A percentile compares a stretch with the other conserved stretches of the same genome.
phyloP scores from a whole-genome alignment of 2,888 invertebrate genomes.

The Athripsodes cinereus region DNA sequence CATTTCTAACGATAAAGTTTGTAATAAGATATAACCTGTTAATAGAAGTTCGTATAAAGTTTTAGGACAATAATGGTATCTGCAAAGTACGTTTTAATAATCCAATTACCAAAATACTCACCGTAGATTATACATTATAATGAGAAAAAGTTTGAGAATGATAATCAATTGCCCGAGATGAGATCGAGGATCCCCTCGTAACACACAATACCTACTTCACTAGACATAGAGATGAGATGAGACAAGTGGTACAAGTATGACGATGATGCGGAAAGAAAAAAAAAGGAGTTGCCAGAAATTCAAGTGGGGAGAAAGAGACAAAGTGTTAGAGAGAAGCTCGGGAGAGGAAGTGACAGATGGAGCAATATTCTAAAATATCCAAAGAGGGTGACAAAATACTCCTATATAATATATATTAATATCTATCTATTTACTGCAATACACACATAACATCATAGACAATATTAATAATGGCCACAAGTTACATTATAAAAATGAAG shows the following conservation, averaged over 20 bases:
- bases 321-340: not conserved
- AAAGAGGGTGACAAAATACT: slow-evolving; percentile 2
- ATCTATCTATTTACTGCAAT: too few species aligned
- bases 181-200: not conserved
- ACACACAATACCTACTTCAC: not conserved
- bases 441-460: too few species aligned
- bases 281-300: not conserved
- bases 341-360: slow-evolving; percentile 13
- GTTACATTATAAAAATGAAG: too few species aligned
- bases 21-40: too few species aligned
- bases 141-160: not conserved
- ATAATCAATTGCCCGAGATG: not conserved
- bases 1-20: too few species aligned
- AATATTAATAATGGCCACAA: too few species aligned
- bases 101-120: too few species aligned
- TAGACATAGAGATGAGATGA: slow-evolving; percentile 8
- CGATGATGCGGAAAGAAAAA: not conserved
- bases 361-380: slow-evolving; percentile 8
- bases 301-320: not conserved
- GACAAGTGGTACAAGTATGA: slow-evolving; percentile 8
- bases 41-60: too few species aligned
- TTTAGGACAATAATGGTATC: too few species aligned
- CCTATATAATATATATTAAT: not conserved
- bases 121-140: too few species aligned
- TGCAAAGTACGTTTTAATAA: too few species aligned